Conservation (phyloP, 2,797 vertebrate species). For the Apogon talboti region DNA sequence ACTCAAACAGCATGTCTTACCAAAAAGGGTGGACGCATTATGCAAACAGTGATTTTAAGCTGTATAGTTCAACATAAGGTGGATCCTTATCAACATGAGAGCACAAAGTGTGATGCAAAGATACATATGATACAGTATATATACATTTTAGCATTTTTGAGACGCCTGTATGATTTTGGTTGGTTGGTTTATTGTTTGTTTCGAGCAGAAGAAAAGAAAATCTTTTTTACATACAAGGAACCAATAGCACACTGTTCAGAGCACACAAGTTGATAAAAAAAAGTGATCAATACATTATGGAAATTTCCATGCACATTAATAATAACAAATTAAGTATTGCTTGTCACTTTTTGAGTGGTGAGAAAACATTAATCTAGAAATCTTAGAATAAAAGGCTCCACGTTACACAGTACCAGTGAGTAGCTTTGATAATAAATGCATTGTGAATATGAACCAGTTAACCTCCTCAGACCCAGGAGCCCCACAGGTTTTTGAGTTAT, state of each 20-base stretch:
- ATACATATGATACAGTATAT: slow-evolving; percentile 7
- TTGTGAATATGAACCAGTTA: slow-evolving; percentile 39
- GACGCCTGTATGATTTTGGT: slow-evolving; percentile 31
- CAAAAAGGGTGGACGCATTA: slow-evolving; percentile 3
- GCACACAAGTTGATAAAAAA: no score
- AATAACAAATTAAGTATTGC: no score
- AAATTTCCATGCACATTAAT: no score
- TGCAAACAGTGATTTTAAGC: slow-evolving; percentile 24
- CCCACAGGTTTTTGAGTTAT: no score
- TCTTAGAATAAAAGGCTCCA: not conserved
- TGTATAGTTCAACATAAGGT: slow-evolving; percentile 27
- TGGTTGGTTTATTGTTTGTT: no score
- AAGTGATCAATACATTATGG: no score
- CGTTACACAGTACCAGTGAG: not conserved
- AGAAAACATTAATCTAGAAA: not conserved
- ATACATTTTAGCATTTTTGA: slow-evolving; percentile 10
- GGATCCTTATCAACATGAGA: slow-evolving; percentile 27
- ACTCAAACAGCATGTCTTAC: slow-evolving; percentile 33
- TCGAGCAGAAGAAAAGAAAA: no score
- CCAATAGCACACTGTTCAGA: no score
- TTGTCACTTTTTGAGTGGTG: not conserved
- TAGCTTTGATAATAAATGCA: slow-evolving; percentile 1
- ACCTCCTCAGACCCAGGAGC: no score
- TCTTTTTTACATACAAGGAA: no score
- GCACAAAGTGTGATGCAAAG: slow-evolving; percentile 38